Evolutionary conservation across 2,113 vertebrate species (phyloP).

Genomic region (Megalops atlanticus): DNA sequence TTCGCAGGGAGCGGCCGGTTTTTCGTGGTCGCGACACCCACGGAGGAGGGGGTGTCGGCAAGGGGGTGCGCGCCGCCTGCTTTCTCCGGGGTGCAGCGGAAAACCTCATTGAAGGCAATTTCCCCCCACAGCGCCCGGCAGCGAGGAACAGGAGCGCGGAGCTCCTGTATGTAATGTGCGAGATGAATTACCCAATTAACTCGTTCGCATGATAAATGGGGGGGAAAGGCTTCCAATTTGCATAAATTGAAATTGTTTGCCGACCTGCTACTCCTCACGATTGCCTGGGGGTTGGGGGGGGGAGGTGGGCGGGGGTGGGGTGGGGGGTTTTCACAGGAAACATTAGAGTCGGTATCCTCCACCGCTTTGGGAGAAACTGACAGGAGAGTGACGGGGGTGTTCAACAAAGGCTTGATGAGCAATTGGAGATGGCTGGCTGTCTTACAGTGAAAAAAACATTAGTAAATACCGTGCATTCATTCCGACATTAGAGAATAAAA

Average conservation of each 20-base stretch:
- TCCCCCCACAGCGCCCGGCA: conserved; percentile 21
- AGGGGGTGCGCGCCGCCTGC: not conserved
- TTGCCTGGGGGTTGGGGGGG: not conserved
- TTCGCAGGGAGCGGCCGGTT: too few relatives aligned
- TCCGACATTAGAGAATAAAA: not conserved
- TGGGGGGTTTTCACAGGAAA: not conserved
- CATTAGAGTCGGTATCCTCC: conserved; percentile 9
- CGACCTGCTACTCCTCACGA: conserved; percentile 52
- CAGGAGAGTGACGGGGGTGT: conserved; percentile 1
- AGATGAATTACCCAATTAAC: conserved; percentile 79
- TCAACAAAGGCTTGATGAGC: too few relatives aligned
- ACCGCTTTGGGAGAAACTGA: not conserved
- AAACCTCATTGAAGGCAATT: conserved; percentile 20
- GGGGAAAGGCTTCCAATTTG: conserved; percentile 72
- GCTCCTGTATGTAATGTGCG: conserved; percentile 74
- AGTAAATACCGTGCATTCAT: not conserved
- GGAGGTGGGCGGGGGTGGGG: not conserved
- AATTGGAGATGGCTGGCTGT: too few relatives aligned
- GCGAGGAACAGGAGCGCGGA: conserved; percentile 41
- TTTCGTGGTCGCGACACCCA: too few relatives aligned
- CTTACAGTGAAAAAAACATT: not conserved
- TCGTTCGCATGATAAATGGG: conserved; percentile 71
- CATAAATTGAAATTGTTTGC: conserved; percentile 76
- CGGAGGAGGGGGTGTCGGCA: not conserved
- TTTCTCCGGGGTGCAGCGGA: not conserved